Base-by-base conservation (phyloP, 1,140 invertebrate species). In the Brachystomella parvula region DNA sequence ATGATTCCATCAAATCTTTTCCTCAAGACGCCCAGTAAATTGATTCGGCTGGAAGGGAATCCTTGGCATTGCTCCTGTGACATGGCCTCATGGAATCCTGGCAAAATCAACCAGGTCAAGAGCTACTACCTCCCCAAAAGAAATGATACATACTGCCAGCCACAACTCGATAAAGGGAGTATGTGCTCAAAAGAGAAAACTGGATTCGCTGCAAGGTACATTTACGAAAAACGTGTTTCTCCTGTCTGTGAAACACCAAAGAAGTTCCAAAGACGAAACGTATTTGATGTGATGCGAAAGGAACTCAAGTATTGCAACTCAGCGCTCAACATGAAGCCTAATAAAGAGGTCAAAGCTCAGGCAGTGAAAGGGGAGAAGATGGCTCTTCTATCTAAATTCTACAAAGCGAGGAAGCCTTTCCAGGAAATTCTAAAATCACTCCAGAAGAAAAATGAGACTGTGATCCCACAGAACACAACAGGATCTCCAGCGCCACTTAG, bases 11-110 rank as follows among this genome's bases (percentile, higher is more conserved):
- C 70, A 31, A 79, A 79, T 47, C 79, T 88, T 65, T 86, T 87
- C 64, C 75, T 76, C 58, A 79, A 75, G 64, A 75, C 61, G 19
- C 78, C 79, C 0, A 72, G 81, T 2, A 82, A 81, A 76, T 75
- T 86, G 44, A 79, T 83, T 2, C 77, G 84, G 61, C 73, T 86
- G 47, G 83, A 84, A 70, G 78, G 80, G 9, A 88, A 88, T 78
- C 85, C 84, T 12, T 87, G 86, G 86, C 80, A 87, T 66, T 88
- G 86, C 71, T 81, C 80, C 2, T 88, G 86, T 72, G 76, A 79
- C 1, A 85, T 87, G 84, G 75, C 71, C 58, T 79, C 79, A 44
- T 87, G 85, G 86, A 81, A 84, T 72, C 80, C 82, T 49, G 47
- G 65, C 30, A 57, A 73, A 3, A 73, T 76, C 17, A 83, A 83